Base-by-base conservation (phyloP, 2,113 vertebrate species). In the Pelodiscus sinensis region DNA sequence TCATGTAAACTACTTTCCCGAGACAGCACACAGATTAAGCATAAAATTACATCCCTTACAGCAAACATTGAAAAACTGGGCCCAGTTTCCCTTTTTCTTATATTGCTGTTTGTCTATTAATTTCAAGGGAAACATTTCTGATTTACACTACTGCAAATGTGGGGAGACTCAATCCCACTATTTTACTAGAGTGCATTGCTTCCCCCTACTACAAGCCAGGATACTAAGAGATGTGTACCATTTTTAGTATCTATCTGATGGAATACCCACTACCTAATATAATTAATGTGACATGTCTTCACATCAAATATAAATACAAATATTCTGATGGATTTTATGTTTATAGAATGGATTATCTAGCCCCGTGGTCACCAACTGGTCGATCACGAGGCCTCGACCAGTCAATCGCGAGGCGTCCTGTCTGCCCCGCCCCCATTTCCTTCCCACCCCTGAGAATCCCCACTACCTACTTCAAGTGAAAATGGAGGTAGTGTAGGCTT, bases 171-270 rank as follows among this genome's bases (percentile, higher is more conserved):
- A 10, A 24, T 22, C 10, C 21, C 19, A 25, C 18, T 35, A 35
- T 24, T 25, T 82, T 22, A 52, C 1, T 31, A 79, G 52, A 25
- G 56, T 60, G 2, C 0, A 9, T 60, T 73, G 35, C 14, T 82
- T 79, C 58, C 14, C 44, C 4, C 87, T 77, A 44, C 62, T 44
- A 3, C 73, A 38, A 65, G 9, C 13, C 0, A 3, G 29, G n/a
- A 16, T 71, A 22, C 65, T 68, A 1, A 0, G 55, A 3, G 58
- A 2, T 1, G 6, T 1, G 6, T 6, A 10, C 62, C 54, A 65
- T 79, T 38, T 2, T 7, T 29, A 82, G 73, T 3, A 1, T 5
- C 3, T 3, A 35, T 35, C 9, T 51, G 15, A 18, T 5, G 12
- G 62, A 58, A 58, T 18, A 4, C 14, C 10, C 12, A 2, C 8